A percentile compares a stretch with the other conserved stretches of the same genome.
phyloP scores from a whole-genome alignment of 2,113 vertebrate genomes.

The Bufo gargarizans region DNA sequence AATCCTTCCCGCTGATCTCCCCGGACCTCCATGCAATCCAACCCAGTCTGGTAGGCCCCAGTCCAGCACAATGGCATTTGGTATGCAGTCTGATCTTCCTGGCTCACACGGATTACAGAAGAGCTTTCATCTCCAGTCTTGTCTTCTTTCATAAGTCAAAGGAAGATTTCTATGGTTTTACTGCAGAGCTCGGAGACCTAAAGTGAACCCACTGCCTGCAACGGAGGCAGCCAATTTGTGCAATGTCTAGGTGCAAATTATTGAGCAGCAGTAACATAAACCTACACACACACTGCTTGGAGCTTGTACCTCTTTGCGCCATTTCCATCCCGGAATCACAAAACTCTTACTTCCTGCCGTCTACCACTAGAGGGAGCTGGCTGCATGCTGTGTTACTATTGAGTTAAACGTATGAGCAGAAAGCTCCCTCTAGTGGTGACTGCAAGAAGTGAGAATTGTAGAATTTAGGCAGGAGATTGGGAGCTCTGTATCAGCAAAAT shows the following conservation, averaged over 20 bases:
- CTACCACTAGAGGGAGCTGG: background rate
- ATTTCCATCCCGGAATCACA: background rate
- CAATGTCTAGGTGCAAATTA: background rate
- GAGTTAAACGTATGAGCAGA: background rate
- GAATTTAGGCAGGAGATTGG: background rate
- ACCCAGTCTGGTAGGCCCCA: background rate
- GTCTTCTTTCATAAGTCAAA: conserved; percentile 17
- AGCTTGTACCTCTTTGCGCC: no score
- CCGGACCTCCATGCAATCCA: background rate
- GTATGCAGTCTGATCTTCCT: conserved; percentile 30
- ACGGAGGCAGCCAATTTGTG: background rate
- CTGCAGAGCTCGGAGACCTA: background rate
- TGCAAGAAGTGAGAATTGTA: background rate
- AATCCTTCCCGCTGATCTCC: background rate
- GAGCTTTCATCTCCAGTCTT: conserved; percentile 30
- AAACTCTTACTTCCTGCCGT: background rate
- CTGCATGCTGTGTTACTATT: background rate
- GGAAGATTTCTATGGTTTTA: background rate
- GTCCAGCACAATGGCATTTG: conserved; percentile 29
- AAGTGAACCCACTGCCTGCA: background rate
- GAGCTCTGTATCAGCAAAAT: background rate
- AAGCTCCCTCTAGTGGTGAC: background rate
- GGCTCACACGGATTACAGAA: background rate
- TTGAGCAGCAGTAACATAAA: no score
- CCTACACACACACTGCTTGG: no score